Evolutionary conservation across 2,797 vertebrate genomes (phyloP).

Genomic region (Simalia tracyae): DNA sequence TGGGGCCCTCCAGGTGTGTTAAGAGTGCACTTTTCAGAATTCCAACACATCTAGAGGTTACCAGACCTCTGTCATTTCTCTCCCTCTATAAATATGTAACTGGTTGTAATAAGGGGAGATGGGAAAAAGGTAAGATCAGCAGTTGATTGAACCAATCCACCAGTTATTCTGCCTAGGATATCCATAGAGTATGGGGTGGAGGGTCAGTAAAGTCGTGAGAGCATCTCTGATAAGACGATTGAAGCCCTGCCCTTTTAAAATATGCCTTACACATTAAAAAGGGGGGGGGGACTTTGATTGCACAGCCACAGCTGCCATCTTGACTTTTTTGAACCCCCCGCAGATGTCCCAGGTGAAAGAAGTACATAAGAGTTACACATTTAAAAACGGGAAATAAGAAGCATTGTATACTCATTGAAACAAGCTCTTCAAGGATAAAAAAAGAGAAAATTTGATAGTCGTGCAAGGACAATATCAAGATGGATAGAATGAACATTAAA

Average conservation of each 20-base stretch:
- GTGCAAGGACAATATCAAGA: constrained; percentile 61
- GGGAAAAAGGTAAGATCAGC: not conserved
- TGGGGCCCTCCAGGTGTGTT: not conserved
- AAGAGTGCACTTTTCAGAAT: not conserved
- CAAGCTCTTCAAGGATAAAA: constrained; percentile 24
- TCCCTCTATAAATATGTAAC: not conserved
- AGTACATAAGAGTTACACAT: not conserved
- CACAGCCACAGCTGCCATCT: not conserved
- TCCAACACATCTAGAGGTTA: not conserved
- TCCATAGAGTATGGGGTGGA: not conserved
- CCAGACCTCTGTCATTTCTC: not conserved
- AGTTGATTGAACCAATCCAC: not conserved
- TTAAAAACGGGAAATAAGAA: constrained; percentile 10
- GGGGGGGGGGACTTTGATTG: not conserved
- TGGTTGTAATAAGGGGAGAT: not conserved
- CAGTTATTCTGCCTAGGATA: not conserved
- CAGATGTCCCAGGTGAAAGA: not conserved
- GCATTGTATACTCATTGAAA: constrained; percentile 25
- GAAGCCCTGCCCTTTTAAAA: not conserved
- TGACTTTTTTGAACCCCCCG: not conserved
- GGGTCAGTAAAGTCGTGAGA: not conserved
- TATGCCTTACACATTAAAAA: not conserved
- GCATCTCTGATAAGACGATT: not conserved
- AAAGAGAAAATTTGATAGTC: constrained; percentile 54
- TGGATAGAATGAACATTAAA: constrained; percentile 45